Conservation (phyloP, 92 coral and sea anemone species). For the Nematostella vectensis region DNA sequence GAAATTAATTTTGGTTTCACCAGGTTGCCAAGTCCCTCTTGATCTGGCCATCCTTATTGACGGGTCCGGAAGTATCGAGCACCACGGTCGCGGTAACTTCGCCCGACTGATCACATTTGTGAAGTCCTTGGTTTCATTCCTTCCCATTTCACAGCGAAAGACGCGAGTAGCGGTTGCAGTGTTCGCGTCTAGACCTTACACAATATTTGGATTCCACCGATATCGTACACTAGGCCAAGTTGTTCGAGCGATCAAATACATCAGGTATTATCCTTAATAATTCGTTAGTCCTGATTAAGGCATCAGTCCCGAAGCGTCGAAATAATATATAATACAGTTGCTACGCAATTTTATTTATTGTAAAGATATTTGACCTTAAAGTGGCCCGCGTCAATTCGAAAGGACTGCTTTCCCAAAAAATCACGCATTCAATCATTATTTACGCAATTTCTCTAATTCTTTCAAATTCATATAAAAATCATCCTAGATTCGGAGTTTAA, state of each 20-base stretch:
- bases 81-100: slow-evolving; percentile 23
- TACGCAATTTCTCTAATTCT: too few relatives aligned
- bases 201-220: slow-evolving; percentile 28
- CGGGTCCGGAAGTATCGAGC: slow-evolving; percentile 43
- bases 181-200: slow-evolving; percentile 31
- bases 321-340: too few relatives aligned
- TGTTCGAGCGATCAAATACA: slow-evolving; percentile 29
- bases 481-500: too few relatives aligned
- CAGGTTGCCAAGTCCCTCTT: slow-evolving; percentile 48
- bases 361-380: too few relatives aligned
- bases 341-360: too few relatives aligned
- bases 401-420: too few relatives aligned
- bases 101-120: slow-evolving; percentile 28
- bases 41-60: slow-evolving; percentile 57
- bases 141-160: slow-evolving; percentile 24
- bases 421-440: too few relatives aligned
- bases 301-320: too few relatives aligned
- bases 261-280: too few relatives aligned
- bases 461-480: too few relatives aligned
- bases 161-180: slow-evolving; percentile 47
- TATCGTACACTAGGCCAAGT: slow-evolving; percentile 29
- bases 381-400: too few relatives aligned
- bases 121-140: slow-evolving; percentile 43
- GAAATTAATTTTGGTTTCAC: neutral
- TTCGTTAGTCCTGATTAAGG: too few relatives aligned